These are phyloP conservation scores for Synergus gifuensis DNA, from an alignment of 2,888 invertebrate genomes.

Conservation along the genomic window DNA sequence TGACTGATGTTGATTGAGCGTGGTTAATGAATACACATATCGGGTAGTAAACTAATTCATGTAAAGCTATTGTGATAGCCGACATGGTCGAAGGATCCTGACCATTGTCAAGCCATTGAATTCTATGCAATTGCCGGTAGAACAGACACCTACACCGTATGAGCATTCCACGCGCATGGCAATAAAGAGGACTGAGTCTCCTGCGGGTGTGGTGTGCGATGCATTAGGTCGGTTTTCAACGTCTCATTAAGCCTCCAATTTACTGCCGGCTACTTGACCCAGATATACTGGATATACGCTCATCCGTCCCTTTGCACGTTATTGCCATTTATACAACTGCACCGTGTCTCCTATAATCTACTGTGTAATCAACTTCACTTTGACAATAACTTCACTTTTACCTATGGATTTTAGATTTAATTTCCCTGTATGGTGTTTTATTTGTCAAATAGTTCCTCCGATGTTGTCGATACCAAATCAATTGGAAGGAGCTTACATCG, in stretches of 20 bases:
- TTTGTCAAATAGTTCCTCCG: conserved; percentile 87
- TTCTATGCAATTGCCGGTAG: conserved; percentile 42
- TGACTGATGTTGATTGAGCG: conserved; percentile 22
- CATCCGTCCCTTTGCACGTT: not conserved
- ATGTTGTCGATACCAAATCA: conserved; percentile 97
- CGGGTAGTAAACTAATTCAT: conserved; percentile 18
- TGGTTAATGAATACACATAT: conserved; percentile 21
- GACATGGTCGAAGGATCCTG: conserved; percentile 25
- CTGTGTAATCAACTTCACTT: conserved; percentile 21
- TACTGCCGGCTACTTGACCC: conserved; percentile 64
- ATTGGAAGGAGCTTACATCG: conserved; percentile 92
- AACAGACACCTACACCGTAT: conserved; percentile 31
- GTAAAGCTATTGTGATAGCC: conserved; percentile 35
- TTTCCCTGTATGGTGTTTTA: conserved; percentile 15
- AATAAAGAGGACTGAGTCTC: conserved; percentile 43
- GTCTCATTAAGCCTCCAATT: conserved; percentile 69
- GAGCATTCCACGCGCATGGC: conserved; percentile 42
- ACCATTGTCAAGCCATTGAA: conserved; percentile 43
- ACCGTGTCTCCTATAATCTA: conserved; percentile 23
- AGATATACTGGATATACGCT: conserved; percentile 62
- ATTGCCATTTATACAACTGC: conserved; percentile 20
- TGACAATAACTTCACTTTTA: not conserved
- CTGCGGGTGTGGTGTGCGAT: conserved; percentile 51
- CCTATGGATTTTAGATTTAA: not conserved
- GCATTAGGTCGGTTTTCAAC: conserved; percentile 65